Conservation (phyloP, 2,113 vertebrate species). For the Hirundichthys speculiger region DNA sequence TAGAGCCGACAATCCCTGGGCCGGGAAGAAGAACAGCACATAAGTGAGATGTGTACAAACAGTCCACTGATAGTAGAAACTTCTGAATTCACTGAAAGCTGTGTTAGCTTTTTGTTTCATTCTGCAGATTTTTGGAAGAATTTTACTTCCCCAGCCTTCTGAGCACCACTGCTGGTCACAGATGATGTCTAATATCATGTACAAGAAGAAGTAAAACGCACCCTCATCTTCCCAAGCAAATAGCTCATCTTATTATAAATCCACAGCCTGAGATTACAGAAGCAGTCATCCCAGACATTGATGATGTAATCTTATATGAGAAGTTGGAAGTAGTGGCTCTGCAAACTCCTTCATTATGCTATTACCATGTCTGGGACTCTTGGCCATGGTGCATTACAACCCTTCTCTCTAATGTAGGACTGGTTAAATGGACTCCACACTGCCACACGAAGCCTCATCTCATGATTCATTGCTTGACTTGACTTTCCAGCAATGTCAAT, state of each 20-base stretch:
- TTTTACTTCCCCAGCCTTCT: constrained; percentile 35
- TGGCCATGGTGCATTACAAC: constrained; percentile 43
- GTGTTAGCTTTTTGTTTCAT: constrained; percentile 50
- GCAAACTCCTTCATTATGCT: constrained; percentile 49
- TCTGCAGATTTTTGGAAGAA: constrained; percentile 50
- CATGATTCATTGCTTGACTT: constrained; percentile 60
- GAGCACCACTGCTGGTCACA: constrained; percentile 45
- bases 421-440: constrained; percentile 46
- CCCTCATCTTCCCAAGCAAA: constrained; percentile 45
- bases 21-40: constrained; percentile 12
- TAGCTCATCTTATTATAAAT: constrained; percentile 35
- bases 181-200: constrained; percentile 59
- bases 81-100: constrained; percentile 62
- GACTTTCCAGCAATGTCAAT: constrained; percentile 69
- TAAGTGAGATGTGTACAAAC: too few relatives aligned
- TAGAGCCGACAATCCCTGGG: constrained; percentile 42
- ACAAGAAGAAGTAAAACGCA: constrained; percentile 32
- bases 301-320: constrained; percentile 45
- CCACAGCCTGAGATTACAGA: constrained; percentile 17
- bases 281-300: constrained; percentile 10
- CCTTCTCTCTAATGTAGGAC: constrained; percentile 23
- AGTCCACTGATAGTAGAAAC: constrained; percentile 57
- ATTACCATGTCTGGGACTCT: constrained; percentile 47
- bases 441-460: constrained; percentile 45
- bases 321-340: constrained; percentile 32